A percentile compares a stretch with the other conserved stretches of the same genome.
Conservation (phyloP, 2,797 vertebrate genomes). For the Dipus sagitta region DNA sequence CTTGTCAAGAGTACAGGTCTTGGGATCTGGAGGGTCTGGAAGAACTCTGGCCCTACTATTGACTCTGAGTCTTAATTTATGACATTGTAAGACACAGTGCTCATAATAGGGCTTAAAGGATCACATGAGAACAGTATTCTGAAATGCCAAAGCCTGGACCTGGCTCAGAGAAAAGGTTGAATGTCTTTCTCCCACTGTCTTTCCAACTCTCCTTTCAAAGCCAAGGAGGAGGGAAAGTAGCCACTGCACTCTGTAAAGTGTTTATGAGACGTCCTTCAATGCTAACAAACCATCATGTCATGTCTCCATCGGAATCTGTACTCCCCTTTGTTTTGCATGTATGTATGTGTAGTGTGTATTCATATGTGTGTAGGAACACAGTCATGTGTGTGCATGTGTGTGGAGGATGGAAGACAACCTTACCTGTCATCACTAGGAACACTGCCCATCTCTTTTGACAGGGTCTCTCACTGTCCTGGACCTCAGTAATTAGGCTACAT, state of each 20-base stretch:
- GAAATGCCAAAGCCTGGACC: not conserved
- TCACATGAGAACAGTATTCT: not conserved
- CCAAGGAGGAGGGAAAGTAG: not conserved
- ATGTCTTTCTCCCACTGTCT: not conserved
- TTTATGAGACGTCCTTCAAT: fast-evolving
- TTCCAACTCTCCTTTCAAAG: not conserved
- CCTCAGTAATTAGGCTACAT: too few relatives aligned
- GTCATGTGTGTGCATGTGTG: too few relatives aligned
- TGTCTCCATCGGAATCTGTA: too few relatives aligned
- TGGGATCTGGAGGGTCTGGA: not conserved
- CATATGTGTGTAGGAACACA: too few relatives aligned
- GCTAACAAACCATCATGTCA: not conserved
- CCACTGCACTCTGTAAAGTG: not conserved
- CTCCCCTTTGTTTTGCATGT: too few relatives aligned
- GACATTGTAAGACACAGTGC: not conserved
- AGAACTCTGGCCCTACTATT: not conserved
- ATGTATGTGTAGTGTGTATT: too few relatives aligned
- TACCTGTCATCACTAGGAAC: too few relatives aligned
- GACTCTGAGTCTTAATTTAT: not conserved
- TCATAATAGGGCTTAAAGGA: not conserved
- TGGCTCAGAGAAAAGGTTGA: not conserved
- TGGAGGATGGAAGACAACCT: too few relatives aligned
- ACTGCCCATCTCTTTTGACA: too few relatives aligned
- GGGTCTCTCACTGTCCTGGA: too few relatives aligned
- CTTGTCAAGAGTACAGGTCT: not conserved